A percentile compares a stretch with the other conserved stretches of the same genome.
These are phyloP conservation scores for Neofelis nebulosa DNA, from an alignment of 2,113 vertebrate genomes.

Conservation along the genomic window DNA sequence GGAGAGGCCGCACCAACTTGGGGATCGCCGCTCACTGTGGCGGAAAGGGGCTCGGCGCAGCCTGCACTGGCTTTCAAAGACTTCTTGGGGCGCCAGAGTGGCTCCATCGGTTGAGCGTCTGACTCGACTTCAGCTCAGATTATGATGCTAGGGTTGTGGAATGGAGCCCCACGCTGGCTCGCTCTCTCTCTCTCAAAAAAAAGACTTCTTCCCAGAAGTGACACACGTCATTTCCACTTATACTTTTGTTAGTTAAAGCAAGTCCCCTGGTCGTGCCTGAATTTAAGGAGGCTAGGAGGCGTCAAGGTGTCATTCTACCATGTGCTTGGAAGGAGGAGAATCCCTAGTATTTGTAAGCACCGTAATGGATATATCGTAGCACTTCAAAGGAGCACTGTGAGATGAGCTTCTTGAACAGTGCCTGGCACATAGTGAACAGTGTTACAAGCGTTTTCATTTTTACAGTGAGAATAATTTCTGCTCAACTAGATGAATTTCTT, in stretches of 20 bases:
- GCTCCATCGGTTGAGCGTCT: no score
- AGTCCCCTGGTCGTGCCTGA: not conserved
- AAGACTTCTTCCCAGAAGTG: constrained; percentile 21
- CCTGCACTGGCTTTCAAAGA: not conserved
- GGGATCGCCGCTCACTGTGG: fast-evolving
- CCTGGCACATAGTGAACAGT: not conserved
- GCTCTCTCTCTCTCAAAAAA: not conserved
- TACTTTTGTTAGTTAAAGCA: not conserved
- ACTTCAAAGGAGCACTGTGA: not conserved
- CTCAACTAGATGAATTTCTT: not conserved
- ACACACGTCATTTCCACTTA: not conserved
- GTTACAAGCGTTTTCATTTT: not conserved
- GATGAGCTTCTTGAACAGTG: not conserved
- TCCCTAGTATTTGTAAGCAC: not conserved
- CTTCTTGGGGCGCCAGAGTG: not conserved
- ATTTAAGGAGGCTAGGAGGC: not conserved
- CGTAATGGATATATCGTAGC: not conserved
- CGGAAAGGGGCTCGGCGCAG: not conserved
- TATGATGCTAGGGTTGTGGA: no score
- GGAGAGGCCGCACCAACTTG: not conserved
- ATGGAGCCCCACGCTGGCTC: no score
- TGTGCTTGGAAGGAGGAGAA: not conserved
- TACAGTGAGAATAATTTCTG: not conserved
- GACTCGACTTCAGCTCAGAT: no score
- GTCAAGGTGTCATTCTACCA: not conserved